Evolutionary conservation across 2,888 invertebrate species (phyloP), one percentile per base, ranked within the genome.

Genomic region (Danaus chrysippus): DNA sequence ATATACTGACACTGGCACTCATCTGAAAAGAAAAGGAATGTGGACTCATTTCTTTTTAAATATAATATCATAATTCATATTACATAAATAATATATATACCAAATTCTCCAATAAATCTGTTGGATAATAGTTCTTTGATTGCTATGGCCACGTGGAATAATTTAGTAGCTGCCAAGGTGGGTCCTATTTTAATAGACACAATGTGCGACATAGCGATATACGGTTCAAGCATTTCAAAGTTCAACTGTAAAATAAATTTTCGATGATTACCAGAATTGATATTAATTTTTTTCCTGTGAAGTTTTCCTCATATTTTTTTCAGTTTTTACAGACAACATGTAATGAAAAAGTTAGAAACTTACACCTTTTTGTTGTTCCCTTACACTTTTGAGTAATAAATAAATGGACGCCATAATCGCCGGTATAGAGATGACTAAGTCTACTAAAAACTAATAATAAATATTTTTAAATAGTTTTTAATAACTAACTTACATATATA

Each of bases 221-320:
- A 78, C 73, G 75, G 75, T 72, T 73, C 76, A 73, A 73, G 71
- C 75, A 68, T 66, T 72, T 71, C 70, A 56, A 58, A 17, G 17
- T 49, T 17, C 1, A 49, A 10, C 49, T 49, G 17, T 17, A 49
- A 49, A 6, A 10, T 10, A 49, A 6, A 49, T 15, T 17, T 3
- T 17, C 10, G 46, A n/a, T 49, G 8, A 6, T 34, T 34, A 34
- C 23, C 23, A 34, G 6, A 34, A 34, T 34, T 34, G 23, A 34
- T 34, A 34, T 34, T 34, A 5, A 34, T 6, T 5, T 34, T 34
- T 34, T 6, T 34, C 23, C 0, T 34, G 6, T 34, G 23, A 34
- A 34, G 6, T 34, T 34, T 34, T 34, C 41, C 19, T 42, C 23
- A 34, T 34, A 34, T 34, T 34, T 34, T n/a, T 34, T 34, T 34